These are phyloP conservation scores for Cygnus atratus DNA, from an alignment of 2,113 vertebrate species.

Conservation along the genomic window DNA sequence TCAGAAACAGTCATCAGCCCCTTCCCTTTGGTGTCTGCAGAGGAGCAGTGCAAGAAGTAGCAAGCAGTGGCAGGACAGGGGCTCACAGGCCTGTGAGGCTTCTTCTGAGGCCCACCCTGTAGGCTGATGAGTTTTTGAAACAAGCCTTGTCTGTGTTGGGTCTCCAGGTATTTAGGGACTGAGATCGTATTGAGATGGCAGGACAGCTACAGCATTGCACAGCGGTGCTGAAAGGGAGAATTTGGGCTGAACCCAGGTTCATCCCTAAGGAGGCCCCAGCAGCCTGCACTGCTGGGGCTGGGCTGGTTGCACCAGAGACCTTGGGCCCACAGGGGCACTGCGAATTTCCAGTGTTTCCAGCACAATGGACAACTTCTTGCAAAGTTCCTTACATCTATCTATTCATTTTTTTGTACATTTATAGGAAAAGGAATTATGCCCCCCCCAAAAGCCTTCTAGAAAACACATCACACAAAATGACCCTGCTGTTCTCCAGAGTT, in stretches of 20 bases:
- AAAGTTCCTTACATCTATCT: not conserved
- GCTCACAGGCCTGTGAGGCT: not conserved
- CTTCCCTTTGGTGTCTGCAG: not conserved
- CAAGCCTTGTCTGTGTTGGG: not conserved
- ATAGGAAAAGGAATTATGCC: not conserved
- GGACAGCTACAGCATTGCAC: not conserved
- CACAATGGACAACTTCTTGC: not conserved
- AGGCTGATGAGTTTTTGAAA: not conserved
- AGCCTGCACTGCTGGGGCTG: not conserved
- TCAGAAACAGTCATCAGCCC: not conserved
- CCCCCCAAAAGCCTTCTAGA: not conserved
- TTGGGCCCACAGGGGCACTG: fast-evolving
- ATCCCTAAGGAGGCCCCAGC: not conserved
- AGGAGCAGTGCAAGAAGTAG: not conserved
- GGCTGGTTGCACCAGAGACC: not conserved
- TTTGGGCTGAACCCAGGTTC: fast-evolving
- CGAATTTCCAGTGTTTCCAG: not conserved
- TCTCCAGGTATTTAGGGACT: not conserved
- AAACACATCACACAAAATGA: not conserved
- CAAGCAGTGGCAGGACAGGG: not conserved
- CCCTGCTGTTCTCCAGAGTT: not conserved
- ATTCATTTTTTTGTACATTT: not conserved
- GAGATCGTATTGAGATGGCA: not conserved
- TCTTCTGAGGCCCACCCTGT: fast-evolving
- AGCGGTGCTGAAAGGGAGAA: not conserved